phyloP scores from a whole-genome alignment of 2,113 vertebrate genomes.

The Peromyscus maniculatus region DNA sequence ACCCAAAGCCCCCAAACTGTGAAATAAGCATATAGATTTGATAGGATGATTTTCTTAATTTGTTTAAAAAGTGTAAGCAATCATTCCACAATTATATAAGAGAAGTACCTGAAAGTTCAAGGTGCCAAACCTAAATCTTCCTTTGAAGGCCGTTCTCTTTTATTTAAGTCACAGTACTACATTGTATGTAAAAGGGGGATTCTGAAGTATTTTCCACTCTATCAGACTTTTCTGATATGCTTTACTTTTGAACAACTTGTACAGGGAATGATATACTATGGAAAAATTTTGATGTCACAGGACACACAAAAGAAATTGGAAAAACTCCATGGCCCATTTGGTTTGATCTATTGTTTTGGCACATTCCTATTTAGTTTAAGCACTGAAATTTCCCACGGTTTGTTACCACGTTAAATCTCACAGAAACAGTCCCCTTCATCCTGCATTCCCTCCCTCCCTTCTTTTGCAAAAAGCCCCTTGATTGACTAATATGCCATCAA shows the following conservation, averaged over 20 bases:
- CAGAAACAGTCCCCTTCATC: too few species aligned
- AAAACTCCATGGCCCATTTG: background rate
- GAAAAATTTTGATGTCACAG: background rate
- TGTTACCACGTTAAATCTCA: too few species aligned
- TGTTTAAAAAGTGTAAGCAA: background rate
- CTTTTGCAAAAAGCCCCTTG: too few species aligned
- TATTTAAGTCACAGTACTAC: background rate
- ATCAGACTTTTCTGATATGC: background rate
- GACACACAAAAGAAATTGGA: background rate
- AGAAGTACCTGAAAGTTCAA: background rate
- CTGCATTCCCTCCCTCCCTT: too few species aligned
- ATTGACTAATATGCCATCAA: too few species aligned
- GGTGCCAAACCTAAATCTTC: background rate
- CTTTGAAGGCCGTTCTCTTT: background rate
- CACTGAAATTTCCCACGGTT: too few species aligned
- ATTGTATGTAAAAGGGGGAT: background rate
- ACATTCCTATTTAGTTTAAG: background rate
- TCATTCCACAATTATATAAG: constrained; percentile 7
- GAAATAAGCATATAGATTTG: background rate
- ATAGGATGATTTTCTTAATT: background rate
- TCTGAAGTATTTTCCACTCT: background rate
- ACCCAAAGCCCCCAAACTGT: background rate
- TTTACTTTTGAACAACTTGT: constrained; percentile 13
- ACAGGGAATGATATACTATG: background rate
- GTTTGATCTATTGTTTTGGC: background rate